Evolutionary conservation across 2,113 vertebrate species (phyloP).

Genomic region (Zosterops pallidus): DNA sequence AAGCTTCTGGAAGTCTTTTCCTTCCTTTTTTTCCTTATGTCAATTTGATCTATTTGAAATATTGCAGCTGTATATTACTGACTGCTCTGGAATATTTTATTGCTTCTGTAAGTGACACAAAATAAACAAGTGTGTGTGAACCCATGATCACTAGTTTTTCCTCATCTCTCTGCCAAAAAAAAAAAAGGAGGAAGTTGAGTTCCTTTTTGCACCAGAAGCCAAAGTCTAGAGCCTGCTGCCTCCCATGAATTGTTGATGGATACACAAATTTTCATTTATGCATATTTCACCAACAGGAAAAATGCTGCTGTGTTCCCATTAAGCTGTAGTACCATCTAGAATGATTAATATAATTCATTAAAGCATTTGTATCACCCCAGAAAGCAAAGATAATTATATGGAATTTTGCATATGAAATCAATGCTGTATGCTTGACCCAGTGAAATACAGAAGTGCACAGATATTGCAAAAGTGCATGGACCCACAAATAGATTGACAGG

Average conservation of each 20-base stretch:
- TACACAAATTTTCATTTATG: not conserved
- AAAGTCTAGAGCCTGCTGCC: not conserved
- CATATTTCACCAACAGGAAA: not conserved
- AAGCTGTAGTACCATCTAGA: not conserved
- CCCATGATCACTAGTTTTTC: fast-evolving
- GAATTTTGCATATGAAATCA: not conserved
- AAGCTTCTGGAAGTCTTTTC: not conserved
- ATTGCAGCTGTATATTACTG: not conserved
- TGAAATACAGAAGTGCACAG: not conserved
- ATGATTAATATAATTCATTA: not conserved
- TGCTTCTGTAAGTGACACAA: not conserved
- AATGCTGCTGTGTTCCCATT: not conserved
- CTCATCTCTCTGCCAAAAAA: not conserved
- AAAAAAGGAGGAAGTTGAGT: not conserved
- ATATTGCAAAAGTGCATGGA: not conserved
- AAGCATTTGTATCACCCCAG: not conserved
- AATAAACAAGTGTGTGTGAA: not conserved
- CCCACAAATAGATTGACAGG: not conserved
- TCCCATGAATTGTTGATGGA: not conserved
- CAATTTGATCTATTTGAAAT: not conserved
- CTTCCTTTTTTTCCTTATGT: not conserved
- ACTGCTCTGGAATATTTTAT: not conserved
- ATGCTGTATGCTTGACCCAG: not conserved
- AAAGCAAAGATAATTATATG: not conserved
- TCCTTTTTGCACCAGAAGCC: not conserved